Conservation (phyloP, 2,113 vertebrate genomes). For the Megaceryle maxima region DNA sequence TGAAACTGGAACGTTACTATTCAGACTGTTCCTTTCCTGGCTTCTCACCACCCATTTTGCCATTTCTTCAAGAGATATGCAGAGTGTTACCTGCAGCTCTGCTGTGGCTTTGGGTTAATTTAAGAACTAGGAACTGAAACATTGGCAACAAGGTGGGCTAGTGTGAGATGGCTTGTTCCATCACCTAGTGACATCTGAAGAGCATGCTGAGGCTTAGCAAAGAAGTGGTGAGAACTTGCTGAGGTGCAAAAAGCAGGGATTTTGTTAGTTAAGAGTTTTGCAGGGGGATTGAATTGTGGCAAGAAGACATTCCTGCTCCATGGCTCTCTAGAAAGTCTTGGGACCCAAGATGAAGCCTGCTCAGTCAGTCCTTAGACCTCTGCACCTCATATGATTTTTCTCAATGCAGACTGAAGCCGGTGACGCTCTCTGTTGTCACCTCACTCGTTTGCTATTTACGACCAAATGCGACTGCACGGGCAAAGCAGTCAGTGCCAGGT, state of each 20-base stretch:
- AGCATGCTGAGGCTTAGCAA: neutral
- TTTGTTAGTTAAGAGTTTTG: neutral
- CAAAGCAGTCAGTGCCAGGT: neutral
- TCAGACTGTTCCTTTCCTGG: neutral
- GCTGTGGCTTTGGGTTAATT: neutral
- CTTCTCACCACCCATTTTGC: neutral
- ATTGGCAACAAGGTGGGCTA: neutral
- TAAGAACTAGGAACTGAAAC: neutral
- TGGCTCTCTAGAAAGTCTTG: neutral
- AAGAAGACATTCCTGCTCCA: neutral
- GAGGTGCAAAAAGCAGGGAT: neutral
- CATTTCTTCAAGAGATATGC: neutral
- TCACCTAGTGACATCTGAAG: neutral
- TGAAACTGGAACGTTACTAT: neutral
- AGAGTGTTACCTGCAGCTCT: neutral
- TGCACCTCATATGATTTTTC: neutral
- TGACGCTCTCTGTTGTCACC: fast-evolving
- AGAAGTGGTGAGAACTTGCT: neutral
- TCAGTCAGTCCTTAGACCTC: neutral
- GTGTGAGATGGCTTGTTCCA: neutral
- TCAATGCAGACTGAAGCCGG: fast-evolving
- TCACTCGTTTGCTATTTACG: fast-evolving
- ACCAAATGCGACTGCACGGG: fast-evolving
- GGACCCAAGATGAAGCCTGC: neutral
- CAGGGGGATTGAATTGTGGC: neutral